Evolutionary conservation across 2,797 vertebrate genomes (phyloP), one percentile per base, ranked within the genome.

Genomic region (Eremophila alpestris): DNA sequence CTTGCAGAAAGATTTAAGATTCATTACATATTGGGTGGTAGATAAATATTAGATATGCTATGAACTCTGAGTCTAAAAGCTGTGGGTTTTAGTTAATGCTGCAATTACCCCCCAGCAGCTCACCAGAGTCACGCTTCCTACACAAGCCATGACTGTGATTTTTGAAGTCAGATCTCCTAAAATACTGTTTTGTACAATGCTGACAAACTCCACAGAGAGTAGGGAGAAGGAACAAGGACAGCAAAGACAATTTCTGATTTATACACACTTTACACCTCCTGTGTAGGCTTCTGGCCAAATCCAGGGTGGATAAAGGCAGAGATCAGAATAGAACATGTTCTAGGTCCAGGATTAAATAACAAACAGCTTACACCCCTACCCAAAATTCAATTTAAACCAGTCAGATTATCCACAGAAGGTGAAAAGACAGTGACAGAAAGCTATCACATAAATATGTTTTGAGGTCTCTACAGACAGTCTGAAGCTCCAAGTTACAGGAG

Each of bases 11-110:
- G 71, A 85, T 81, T 94, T 62, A 68, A 80, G 87, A 75, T 55
- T 85, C 87, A 78, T 70, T 81, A 77, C 79, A 83, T 67, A n/a
- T 64, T 63, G 71, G 83, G 79, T 75, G 62, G 84, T 54, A 70
- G 94, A 94, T 77, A 81, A 90, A 81, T 52, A 85, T 86, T 58
- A 91, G 87, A 88, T 62, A 45, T 5, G 73, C 60, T 46, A 26
- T 19, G 17, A 90, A 56, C 40, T 55, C 62, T 11, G 29, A 2
- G n/a, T 60, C 49, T 41, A 43, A 82, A 51, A 82, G 63, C 62
- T 78, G 67, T 40, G 55, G 36, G 2, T 13, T 90, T 70, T 38
- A 60, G 52, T 73, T 93, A 87, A 77, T 15, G 22, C n/a, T 43
- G 71, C 48, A 65, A 43, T 80, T 87, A 68, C 48, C 64, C 55